Evolutionary conservation across 1,140 invertebrate species (phyloP).

Genomic region (Sinonovacula constricta): DNA sequence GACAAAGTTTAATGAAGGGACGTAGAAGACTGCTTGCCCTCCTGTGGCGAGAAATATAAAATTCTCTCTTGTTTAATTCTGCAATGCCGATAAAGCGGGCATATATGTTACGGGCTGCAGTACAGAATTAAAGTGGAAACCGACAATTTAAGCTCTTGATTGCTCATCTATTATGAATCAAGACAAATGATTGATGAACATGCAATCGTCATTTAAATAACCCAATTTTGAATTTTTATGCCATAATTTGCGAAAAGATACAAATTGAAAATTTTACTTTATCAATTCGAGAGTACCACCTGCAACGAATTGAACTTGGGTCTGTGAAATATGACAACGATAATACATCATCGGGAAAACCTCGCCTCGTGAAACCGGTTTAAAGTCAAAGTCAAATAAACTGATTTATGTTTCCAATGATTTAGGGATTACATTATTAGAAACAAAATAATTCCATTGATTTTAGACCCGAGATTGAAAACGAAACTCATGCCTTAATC

Average conservation of each 20-base stretch:
- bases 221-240: not conserved
- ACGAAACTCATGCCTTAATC: constrained; percentile 46
- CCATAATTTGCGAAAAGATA: not conserved
- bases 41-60: too few relatives aligned
- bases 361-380: constrained; percentile 31
- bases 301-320: constrained; percentile 50
- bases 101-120: too few relatives aligned
- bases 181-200: constrained; percentile 32
- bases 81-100: too few relatives aligned
- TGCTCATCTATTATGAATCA: constrained; percentile 53
- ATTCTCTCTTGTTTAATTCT: too few relatives aligned
- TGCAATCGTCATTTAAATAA: constrained; percentile 20
- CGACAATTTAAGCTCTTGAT: too few relatives aligned
- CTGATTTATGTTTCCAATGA: constrained; percentile 48
- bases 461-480: constrained; percentile 41
- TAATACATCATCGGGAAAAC: constrained; percentile 29
- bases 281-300: constrained; percentile 48
- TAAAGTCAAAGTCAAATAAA: constrained; percentile 55
- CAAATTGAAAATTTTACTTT: constrained; percentile 27
- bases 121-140: too few relatives aligned
- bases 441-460: constrained; percentile 55
- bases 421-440: constrained; percentile 54
- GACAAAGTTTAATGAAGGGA: too few relatives aligned
- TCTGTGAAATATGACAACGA: constrained; percentile 46
- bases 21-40: too few relatives aligned